Conservation (phyloP, 2,888 invertebrate species). For the Glaucopsyche alexis region DNA sequence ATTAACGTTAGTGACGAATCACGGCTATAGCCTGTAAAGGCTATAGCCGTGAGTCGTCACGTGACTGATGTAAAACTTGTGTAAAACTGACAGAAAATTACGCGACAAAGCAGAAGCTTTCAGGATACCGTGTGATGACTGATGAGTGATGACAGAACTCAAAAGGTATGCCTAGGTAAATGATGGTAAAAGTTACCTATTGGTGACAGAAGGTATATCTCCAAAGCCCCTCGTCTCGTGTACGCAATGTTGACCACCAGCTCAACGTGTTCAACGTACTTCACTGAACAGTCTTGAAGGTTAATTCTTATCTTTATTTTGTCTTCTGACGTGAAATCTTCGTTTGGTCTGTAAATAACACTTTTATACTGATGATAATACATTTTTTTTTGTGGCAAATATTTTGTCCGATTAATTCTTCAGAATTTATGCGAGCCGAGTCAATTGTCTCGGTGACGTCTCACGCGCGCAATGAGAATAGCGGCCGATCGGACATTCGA, state of each 20-base stretch:
- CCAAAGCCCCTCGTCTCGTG: constrained; percentile 86
- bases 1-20: no score
- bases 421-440: background rate
- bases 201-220: constrained; percentile 88
- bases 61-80: no score
- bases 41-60: no score
- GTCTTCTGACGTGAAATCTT: constrained; percentile 48
- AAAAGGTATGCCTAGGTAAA: no score
- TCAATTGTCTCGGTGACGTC: constrained; percentile 1
- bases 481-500: background rate
- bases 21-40: no score
- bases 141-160: no score
- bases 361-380: no score
- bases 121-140: no score
- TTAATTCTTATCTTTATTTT: constrained; percentile 63
- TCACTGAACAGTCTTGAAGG: constrained; percentile 80
- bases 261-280: constrained; percentile 92
- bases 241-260: constrained; percentile 85
- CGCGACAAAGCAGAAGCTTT: no score
- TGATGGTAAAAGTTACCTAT: constrained; percentile 78
- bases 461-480: background rate
- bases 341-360: constrained; percentile 37
- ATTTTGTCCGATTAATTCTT: background rate
- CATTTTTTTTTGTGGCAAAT: no score
- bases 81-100: no score